phyloP scores from a whole-genome alignment of 2,797 vertebrate species.

The Schizopygopsis malacanthus region DNA sequence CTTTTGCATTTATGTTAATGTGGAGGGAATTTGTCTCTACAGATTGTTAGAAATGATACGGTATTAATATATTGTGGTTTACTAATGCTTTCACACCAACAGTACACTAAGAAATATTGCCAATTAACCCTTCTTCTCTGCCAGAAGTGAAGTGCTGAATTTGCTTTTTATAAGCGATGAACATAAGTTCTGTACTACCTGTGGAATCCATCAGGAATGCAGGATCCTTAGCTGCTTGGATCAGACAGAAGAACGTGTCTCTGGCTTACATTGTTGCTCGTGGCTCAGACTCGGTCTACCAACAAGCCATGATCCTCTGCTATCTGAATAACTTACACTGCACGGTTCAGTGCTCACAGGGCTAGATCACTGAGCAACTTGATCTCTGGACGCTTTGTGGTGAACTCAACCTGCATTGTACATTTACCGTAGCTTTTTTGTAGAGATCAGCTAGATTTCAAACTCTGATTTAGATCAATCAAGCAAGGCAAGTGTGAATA shows the following conservation, averaged over 20 bases:
- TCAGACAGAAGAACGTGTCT: background rate
- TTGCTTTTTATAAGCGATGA: background rate
- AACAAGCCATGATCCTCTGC: constrained; percentile 2
- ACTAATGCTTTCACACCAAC: background rate
- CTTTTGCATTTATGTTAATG: background rate
- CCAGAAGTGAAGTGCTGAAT: background rate
- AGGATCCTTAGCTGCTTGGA: background rate
- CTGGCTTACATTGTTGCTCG: background rate
- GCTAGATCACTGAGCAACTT: constrained; percentile 22
- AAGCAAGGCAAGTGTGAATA: background rate
- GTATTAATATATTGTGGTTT: background rate
- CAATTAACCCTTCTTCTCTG: background rate
- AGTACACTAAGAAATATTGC: background rate
- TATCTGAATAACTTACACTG: constrained; percentile 17
- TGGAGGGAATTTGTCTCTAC: background rate
- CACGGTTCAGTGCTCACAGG: constrained; percentile 19
- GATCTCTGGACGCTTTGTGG: constrained; percentile 14
- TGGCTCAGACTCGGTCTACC: background rate
- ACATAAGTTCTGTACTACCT: background rate
- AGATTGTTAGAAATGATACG: background rate
- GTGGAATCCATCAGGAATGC: constrained; percentile 4
- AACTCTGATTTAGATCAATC: background rate
- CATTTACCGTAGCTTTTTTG: background rate
- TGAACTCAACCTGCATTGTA: background rate
- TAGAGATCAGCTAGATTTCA: background rate